Evolutionary conservation across 2,888 invertebrate genomes (phyloP).

Genomic region (Cinara cedri): DNA sequence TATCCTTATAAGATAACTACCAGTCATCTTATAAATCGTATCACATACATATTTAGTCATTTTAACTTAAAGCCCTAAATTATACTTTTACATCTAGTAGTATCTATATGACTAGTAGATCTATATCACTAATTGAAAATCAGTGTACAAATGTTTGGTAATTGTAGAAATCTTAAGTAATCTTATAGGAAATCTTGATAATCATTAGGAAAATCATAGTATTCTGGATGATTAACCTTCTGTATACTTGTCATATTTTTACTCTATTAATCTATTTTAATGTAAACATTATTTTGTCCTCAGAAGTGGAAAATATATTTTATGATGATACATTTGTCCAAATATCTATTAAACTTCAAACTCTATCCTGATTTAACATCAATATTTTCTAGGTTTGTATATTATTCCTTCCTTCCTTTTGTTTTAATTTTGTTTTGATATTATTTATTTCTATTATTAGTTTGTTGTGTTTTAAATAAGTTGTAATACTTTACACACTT

Average conservation of each 20-base stretch:
- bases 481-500: not conserved
- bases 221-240: too few species aligned
- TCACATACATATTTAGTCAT: too few species aligned
- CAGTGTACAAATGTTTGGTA: too few species aligned
- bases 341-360: conserved; percentile 44
- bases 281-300: conserved; percentile 42
- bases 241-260: not conserved
- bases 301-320: conserved; percentile 24
- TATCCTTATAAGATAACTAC: too few species aligned
- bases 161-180: too few species aligned
- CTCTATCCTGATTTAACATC: conserved; percentile 34
- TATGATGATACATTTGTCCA: conserved; percentile 38
- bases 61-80: too few species aligned
- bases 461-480: not conserved
- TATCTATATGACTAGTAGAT: too few species aligned
- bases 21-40: too few species aligned
- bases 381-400: conserved; percentile 53
- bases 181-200: too few species aligned
- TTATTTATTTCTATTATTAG: not conserved
- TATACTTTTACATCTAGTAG: too few species aligned
- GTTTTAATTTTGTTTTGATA: not conserved
- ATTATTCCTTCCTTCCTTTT: conserved; percentile 8
- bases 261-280: conserved; percentile 21
- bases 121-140: too few species aligned
- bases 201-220: too few species aligned